These are phyloP conservation scores for Mormyrus iriodes DNA, from an alignment of 2,113 vertebrate species.

Conservation along the genomic window DNA sequence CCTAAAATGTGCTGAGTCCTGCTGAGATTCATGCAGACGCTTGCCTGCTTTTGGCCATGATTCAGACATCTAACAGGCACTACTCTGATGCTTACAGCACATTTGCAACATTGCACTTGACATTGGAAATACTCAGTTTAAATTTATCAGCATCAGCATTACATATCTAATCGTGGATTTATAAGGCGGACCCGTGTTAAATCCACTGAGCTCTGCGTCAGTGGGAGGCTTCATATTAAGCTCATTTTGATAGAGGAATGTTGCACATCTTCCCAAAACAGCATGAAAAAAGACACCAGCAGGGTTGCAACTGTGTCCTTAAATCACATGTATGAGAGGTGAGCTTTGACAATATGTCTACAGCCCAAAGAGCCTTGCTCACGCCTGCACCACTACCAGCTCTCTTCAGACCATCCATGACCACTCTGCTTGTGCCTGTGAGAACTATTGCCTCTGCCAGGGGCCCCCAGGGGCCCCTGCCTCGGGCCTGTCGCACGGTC, in stretches of 20 bases:
- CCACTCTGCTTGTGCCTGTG: background rate
- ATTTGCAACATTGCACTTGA: background rate
- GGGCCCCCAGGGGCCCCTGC: background rate
- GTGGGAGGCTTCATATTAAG: background rate
- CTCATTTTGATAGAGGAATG: background rate
- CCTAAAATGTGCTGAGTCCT: background rate
- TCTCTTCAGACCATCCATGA: conserved; percentile 7
- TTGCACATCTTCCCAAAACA: background rate
- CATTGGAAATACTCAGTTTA: background rate
- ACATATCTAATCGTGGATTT: background rate
- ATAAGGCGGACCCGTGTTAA: background rate
- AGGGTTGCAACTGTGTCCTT: background rate
- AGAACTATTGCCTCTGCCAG: background rate
- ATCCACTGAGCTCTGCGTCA: background rate
- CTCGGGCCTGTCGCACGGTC: background rate
- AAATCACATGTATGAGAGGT: background rate
- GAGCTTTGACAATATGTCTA: background rate
- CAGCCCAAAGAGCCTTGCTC: background rate
- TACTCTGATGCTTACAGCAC: background rate
- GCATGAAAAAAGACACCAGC: background rate
- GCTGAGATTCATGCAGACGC: background rate
- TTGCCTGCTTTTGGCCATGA: background rate
- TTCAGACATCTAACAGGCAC: background rate
- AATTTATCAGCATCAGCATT: conserved; percentile 3
- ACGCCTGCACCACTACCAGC: background rate